phyloP scores from a whole-genome alignment of 2,113 vertebrate genomes.

The Athene cunicularia region DNA sequence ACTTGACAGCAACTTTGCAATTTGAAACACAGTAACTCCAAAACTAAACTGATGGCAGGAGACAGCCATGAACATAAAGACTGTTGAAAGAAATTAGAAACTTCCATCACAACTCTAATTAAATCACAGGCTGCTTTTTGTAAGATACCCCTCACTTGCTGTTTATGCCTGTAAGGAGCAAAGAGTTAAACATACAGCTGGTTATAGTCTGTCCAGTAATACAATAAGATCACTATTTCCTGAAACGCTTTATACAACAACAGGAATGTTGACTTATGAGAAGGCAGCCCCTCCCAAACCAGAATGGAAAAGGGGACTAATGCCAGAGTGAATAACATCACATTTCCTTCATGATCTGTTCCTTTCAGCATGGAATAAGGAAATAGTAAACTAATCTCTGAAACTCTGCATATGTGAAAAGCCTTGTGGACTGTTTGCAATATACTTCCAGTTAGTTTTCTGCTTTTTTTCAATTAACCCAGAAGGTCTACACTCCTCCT shows the following conservation, averaged over 20 bases:
- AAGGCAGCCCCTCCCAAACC: background rate
- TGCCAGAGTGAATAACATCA: background rate
- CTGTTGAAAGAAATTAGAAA: background rate
- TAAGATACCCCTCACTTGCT: background rate
- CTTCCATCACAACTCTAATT: background rate
- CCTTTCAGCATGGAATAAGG: background rate
- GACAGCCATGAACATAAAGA: background rate
- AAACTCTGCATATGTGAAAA: background rate
- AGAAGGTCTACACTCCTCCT: background rate
- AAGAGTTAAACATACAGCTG: background rate
- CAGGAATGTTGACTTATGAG: background rate
- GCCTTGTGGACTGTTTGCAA: background rate
- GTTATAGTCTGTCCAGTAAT: background rate
- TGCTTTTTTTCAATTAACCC: background rate
- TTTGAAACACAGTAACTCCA: background rate
- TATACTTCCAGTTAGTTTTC: background rate
- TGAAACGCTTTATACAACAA: background rate
- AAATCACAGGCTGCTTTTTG: background rate
- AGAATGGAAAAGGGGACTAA: slow-evolving; percentile 23
- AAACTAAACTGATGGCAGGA: background rate
- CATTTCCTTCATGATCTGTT: background rate
- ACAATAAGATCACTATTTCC: background rate
- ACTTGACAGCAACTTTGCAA: background rate
- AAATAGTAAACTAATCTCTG: background rate
- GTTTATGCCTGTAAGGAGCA: background rate